phyloP scores from a whole-genome alignment of 2,888 invertebrate genomes.

The Rotaria sp. region DNA sequence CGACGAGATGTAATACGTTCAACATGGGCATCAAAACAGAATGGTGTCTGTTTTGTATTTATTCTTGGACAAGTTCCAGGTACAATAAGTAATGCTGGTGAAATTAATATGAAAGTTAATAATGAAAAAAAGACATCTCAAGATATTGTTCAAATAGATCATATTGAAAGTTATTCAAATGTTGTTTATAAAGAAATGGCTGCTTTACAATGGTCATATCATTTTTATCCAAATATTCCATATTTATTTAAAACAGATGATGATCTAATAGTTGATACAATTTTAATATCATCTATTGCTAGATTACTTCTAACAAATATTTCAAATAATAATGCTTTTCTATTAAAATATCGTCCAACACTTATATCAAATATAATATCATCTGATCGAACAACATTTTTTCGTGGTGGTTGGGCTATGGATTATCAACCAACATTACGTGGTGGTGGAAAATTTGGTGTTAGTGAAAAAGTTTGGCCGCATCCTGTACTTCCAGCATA shows the following conservation, averaged over 20 bases:
- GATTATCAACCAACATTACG: not conserved
- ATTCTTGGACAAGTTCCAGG: not conserved
- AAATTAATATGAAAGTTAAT: not conserved
- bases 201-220: constrained; percentile 18
- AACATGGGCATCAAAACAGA: not conserved
- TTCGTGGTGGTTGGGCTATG: not conserved
- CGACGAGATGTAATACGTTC: not conserved
- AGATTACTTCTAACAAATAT: not conserved
- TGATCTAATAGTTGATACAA: not conserved
- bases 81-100: not conserved
- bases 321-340: not conserved
- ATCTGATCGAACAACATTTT: not conserved
- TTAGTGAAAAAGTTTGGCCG: not conserved
- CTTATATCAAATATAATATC: not conserved
- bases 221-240: not conserved
- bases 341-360: not conserved
- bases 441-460: not conserved
- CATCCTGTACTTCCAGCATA: not conserved
- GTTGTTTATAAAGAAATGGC: constrained; percentile 24
- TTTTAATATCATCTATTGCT: not conserved
- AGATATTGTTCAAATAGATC: not conserved
- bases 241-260: constrained; percentile 29
- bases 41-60: constrained; percentile 4
- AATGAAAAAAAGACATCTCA: not conserved
- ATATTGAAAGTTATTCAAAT: constrained; percentile 11